These are phyloP conservation scores for Hemicentrotus pulcherrimus DNA, from an alignment of 35 echinoderm and acorn worm species.

Conservation along the genomic window DNA sequence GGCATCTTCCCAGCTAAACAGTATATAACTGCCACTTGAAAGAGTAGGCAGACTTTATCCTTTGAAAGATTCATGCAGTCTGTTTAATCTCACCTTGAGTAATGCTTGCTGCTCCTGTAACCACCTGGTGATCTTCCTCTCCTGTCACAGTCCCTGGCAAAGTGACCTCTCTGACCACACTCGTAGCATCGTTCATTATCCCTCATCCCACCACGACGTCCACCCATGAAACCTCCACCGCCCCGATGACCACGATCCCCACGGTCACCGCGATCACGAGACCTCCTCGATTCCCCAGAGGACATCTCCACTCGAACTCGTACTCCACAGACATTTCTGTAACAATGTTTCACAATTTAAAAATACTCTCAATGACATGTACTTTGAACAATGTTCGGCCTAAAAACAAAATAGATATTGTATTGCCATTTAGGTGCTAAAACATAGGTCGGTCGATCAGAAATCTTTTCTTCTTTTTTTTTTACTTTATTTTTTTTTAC, in stretches of 20 bases:
- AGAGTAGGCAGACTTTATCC: background rate
- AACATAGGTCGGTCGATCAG: too few species aligned
- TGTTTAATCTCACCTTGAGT: background rate
- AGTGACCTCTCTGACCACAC: conserved; percentile 71
- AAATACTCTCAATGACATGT: too few species aligned
- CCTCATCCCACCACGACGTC: background rate
- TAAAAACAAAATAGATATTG: too few species aligned
- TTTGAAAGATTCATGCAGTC: background rate
- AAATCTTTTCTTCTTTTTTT: too few species aligned
- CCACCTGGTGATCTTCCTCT: conserved; percentile 19
- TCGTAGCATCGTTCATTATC: conserved; percentile 74
- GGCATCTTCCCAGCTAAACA: too few species aligned
- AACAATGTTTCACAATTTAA: background rate
- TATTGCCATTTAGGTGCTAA: too few species aligned
- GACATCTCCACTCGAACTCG: conserved; percentile 60
- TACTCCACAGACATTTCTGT: conserved; percentile 57
- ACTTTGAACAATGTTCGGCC: too few species aligned
- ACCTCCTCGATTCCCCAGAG: conserved; percentile 41
- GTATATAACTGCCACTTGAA: background rate
- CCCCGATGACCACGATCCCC: conserved; percentile 11
- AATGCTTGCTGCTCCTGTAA: background rate
- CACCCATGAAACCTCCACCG: background rate
- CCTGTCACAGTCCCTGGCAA: conserved; percentile 60
- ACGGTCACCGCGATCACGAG: conserved; percentile 3
- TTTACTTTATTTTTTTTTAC: too few species aligned